phyloP scores from a whole-genome alignment of 2,797 vertebrate species.

The Taeniopygia guttata region DNA sequence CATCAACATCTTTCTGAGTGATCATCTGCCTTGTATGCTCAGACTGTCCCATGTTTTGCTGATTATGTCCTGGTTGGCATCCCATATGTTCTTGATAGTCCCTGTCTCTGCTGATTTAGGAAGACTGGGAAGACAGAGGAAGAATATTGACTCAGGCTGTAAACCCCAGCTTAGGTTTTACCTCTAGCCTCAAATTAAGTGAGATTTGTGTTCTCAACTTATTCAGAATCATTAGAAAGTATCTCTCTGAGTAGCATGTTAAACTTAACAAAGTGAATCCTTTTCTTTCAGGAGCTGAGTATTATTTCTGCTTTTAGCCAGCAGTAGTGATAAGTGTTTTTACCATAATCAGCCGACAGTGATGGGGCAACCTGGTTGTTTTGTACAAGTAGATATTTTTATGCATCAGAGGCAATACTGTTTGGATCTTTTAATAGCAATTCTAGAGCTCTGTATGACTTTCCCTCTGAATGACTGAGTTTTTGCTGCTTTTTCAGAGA shows the following conservation, averaged over 20 bases:
- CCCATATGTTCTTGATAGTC: constrained; percentile 56
- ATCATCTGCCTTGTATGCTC: constrained; percentile 54
- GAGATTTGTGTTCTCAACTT: constrained; percentile 1
- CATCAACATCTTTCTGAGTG: constrained; percentile 74
- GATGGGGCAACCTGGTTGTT: not conserved
- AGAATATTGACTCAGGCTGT: not conserved
- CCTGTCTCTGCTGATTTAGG: constrained; percentile 59
- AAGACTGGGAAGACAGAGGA: constrained; percentile 20
- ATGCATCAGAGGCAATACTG: not conserved
- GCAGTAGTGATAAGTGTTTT: not conserved
- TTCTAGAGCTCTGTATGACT: not conserved
- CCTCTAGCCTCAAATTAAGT: constrained; percentile 27
- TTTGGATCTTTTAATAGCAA: not conserved
- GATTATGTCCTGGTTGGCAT: constrained; percentile 59
- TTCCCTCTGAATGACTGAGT: not conserved
- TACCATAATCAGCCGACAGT: not conserved
- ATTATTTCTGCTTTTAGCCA: constrained; percentile 18
- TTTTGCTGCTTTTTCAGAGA: not conserved
- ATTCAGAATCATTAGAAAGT: not conserved
- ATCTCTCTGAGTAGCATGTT: not conserved
- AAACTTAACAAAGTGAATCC: not conserved
- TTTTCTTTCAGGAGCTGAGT: not conserved
- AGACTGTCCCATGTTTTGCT: constrained; percentile 50
- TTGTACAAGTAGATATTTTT: not conserved
- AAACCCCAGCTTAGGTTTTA: not conserved